A percentile compares a stretch with the other conserved stretches of the same genome.
Conservation (phyloP, 2,888 invertebrate genomes). For the Antheraea yamamai region DNA sequence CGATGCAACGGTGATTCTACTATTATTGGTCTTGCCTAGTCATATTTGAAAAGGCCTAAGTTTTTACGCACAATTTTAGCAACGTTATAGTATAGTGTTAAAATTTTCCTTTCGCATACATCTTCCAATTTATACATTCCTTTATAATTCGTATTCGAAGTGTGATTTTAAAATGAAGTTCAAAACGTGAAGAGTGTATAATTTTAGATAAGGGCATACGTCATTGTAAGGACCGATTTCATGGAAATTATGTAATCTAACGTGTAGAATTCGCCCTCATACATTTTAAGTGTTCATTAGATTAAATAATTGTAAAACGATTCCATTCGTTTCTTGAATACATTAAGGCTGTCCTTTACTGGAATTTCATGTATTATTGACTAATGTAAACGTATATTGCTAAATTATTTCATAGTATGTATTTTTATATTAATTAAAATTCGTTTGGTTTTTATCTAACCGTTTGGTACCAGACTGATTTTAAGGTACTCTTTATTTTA, state of each 20-base stretch:
- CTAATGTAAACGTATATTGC: slow-evolving; percentile 67
- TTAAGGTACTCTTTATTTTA: slow-evolving; percentile 80
- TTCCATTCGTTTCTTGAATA: slow-evolving; percentile 67
- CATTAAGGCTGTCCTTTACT: slow-evolving; percentile 73
- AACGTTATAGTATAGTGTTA: slow-evolving; percentile 8
- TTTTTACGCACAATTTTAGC: slow-evolving; percentile 66
- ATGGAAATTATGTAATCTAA: slow-evolving; percentile 56
- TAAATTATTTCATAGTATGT: slow-evolving; percentile 80
- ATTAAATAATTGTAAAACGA: slow-evolving; percentile 70
- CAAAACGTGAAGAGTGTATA: slow-evolving; percentile 60
- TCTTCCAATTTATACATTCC: slow-evolving; percentile 77
- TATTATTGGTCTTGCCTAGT: slow-evolving; percentile 69
- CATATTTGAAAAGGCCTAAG: slow-evolving; percentile 74
- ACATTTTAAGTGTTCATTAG: slow-evolving; percentile 80
- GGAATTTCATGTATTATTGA: slow-evolving; percentile 68
- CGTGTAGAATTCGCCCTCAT: slow-evolving; percentile 63
- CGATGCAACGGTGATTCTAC: slow-evolving; percentile 16
- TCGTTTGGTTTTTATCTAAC: slow-evolving; percentile 70
- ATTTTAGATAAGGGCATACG: slow-evolving; percentile 62
- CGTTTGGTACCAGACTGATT: slow-evolving; percentile 82
- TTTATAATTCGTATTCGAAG: slow-evolving; percentile 59
- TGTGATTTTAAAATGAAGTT: slow-evolving; percentile 75
- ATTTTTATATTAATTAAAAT: slow-evolving; percentile 79
- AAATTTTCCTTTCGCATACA: slow-evolving; percentile 36
- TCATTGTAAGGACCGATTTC: slow-evolving; percentile 73